A percentile compares a stretch with the other conserved stretches of the same genome.
phyloP scores from a whole-genome alignment of 2,888 invertebrate species.

The Glaucopsyche alexis region DNA sequence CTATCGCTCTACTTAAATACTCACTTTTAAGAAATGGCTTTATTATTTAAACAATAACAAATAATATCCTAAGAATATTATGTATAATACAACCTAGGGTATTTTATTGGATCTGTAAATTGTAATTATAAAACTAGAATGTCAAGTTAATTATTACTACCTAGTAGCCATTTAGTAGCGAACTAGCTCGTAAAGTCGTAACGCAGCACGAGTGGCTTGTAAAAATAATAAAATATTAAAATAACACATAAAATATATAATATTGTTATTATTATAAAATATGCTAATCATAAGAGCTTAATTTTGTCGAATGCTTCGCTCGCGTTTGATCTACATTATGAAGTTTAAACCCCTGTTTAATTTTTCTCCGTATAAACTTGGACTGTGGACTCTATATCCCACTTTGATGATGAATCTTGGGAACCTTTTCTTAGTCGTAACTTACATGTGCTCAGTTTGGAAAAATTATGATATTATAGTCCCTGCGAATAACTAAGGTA shows the following conservation, averaged over 20 bases:
- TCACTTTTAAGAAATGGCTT: no score
- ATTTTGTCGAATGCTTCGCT: neutral
- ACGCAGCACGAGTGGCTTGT: constrained; percentile 1
- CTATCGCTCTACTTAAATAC: no score
- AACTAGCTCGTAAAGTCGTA: neutral
- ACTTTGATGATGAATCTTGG: no score
- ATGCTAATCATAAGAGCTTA: neutral
- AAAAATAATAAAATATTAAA: neutral
- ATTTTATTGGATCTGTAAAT: neutral
- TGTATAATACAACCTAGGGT: neutral
- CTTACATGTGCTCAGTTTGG: no score
- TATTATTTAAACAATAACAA: no score
- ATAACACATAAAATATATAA: neutral
- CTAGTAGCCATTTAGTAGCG: neutral
- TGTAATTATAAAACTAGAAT: neutral
- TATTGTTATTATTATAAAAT: neutral
- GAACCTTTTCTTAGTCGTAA: no score
- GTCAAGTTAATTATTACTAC: constrained; percentile 2
- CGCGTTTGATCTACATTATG: no score
- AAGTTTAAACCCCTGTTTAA: no score
- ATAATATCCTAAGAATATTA: neutral
- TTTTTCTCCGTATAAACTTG: no score
- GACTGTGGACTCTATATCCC: no score
- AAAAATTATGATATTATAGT: no score
- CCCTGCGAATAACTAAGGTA: no score